A percentile compares a stretch with the other conserved stretches of the same genome.
Evolutionary conservation across 2,113 vertebrate genomes (phyloP).

Genomic region (Gobiocypris rarus): DNA sequence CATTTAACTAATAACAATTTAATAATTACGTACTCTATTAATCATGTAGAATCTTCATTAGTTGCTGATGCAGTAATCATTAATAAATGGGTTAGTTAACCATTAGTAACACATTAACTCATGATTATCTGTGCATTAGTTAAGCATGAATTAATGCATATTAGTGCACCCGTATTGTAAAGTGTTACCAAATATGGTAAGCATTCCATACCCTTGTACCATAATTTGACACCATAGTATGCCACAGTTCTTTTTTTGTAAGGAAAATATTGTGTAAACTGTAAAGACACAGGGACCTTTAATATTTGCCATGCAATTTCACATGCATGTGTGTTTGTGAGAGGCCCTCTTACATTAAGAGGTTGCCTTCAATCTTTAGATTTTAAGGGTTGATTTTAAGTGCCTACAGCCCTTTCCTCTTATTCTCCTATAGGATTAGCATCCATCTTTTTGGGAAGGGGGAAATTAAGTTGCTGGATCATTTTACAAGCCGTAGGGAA

Average conservation of each 20-base stretch:
- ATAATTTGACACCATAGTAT: neutral
- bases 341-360: slow-evolving; percentile 25
- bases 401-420: slow-evolving; percentile 54
- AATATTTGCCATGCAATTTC: neutral
- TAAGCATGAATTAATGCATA: too few relatives aligned
- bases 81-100: too few relatives aligned
- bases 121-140: too few relatives aligned
- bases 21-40: too few relatives aligned
- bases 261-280: neutral
- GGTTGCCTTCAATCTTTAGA: slow-evolving; percentile 33
- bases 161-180: too few relatives aligned
- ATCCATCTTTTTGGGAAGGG: slow-evolving; percentile 66
- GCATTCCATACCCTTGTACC: neutral
- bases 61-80: too few relatives aligned
- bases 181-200: too few relatives aligned
- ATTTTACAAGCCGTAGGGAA: slow-evolving; percentile 82
- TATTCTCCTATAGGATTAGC: slow-evolving; percentile 67
- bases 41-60: too few relatives aligned
- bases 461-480: slow-evolving; percentile 79
- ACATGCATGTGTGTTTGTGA: slow-evolving; percentile 25
- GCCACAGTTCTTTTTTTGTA: neutral
- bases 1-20: too few relatives aligned
- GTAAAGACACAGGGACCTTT: too few relatives aligned
- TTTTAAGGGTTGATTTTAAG: slow-evolving; percentile 40
- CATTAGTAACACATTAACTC: too few relatives aligned